Percentiles rank a stretch among this genome's conserved stretches.
phyloP scores from a whole-genome alignment of 2,888 invertebrate genomes.

The Lycaena phlaeas region DNA sequence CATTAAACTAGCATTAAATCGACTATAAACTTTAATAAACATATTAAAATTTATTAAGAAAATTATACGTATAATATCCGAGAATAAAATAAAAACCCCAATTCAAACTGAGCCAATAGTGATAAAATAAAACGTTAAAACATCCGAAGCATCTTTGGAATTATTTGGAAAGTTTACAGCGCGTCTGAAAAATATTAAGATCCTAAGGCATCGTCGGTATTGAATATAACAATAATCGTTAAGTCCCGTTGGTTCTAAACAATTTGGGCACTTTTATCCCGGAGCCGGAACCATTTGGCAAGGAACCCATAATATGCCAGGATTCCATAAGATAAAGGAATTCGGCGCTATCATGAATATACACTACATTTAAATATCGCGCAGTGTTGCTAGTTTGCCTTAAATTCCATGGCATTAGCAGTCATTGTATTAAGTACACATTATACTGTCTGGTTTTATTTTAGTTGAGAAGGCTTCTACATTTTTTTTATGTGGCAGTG shows the following conservation, averaged over 20 bases:
- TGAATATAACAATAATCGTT: constrained; percentile 13
- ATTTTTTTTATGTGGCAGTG: too few relatives aligned
- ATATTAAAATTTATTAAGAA: neutral
- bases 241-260: constrained; percentile 9
- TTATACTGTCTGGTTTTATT: too few relatives aligned
- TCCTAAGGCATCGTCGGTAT: constrained; percentile 7
- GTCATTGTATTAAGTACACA: too few relatives aligned
- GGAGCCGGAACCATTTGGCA: neutral
- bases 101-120: neutral
- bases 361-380: neutral
- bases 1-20: too few relatives aligned
- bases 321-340: constrained; percentile 3
- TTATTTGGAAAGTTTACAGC: constrained; percentile 9
- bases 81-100: neutral
- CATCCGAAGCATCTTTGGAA: constrained; percentile 4
- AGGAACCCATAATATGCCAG: neutral
- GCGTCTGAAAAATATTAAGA: constrained; percentile 5
- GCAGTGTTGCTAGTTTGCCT: too few relatives aligned
- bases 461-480: too few relatives aligned
- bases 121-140: constrained; percentile 3
- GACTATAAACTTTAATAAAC: too few relatives aligned
- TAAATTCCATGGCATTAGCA: too few relatives aligned
- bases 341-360: neutral
- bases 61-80: neutral
- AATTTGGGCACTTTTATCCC: constrained; percentile 2